Conservation (phyloP, 2,113 vertebrate genomes). For the Sphyrna mokarran region DNA sequence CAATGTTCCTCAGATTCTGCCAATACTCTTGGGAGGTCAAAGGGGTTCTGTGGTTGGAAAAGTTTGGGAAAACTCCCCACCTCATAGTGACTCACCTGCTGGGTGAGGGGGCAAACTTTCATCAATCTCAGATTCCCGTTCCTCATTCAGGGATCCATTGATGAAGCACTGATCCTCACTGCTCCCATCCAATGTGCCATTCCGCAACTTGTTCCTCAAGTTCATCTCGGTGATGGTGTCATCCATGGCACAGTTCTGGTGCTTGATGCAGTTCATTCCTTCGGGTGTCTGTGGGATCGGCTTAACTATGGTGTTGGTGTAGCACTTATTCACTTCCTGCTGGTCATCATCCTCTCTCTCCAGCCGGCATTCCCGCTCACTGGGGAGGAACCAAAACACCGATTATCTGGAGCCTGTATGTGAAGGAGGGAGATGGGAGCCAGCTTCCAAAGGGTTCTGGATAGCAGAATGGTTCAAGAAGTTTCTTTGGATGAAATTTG, state of each 20-base stretch:
- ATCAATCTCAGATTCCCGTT: conserved; percentile 65
- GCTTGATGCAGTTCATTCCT: conserved; percentile 46
- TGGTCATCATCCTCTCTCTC: conserved; percentile 60
- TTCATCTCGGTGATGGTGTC: conserved; percentile 83
- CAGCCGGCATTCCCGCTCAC: conserved; percentile 62
- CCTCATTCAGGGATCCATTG: conserved; percentile 82
- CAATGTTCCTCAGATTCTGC: no score
- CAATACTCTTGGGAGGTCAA: no score
- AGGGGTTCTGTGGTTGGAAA: no score
- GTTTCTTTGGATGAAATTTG: background rate
- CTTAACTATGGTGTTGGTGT: conserved; percentile 80
- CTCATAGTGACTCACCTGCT: conserved; percentile 60
- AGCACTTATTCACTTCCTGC: conserved; percentile 71
- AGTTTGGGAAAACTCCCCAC: background rate
- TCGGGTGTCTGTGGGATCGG: conserved; percentile 70
- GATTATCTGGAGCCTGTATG: background rate
- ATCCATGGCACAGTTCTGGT: conserved; percentile 57
- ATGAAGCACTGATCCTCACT: conserved; percentile 77
- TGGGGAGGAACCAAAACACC: background rate
- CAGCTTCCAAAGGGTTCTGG: background rate
- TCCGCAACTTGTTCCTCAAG: conserved; percentile 61
- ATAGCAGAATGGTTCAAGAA: background rate
- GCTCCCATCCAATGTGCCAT: conserved; percentile 71
- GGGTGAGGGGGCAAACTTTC: conserved; percentile 61
- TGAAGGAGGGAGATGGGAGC: background rate